These are phyloP conservation scores for Chitala chitala DNA, from an alignment of 2,113 vertebrate species.

Conservation along the genomic window DNA sequence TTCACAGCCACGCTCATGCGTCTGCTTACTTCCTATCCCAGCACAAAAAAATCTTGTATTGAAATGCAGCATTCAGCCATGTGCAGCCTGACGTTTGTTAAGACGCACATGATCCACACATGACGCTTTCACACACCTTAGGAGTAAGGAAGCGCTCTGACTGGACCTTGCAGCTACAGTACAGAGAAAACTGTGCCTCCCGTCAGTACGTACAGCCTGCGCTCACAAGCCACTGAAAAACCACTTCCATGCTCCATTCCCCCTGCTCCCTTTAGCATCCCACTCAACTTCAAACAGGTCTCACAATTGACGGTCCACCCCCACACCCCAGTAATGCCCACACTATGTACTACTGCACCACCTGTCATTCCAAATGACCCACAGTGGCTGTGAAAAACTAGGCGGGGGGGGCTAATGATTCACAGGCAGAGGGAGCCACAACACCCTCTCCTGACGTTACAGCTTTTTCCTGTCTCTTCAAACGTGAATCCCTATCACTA, in stretches of 20 bases:
- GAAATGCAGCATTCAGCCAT: too few species aligned
- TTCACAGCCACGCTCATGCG: too few species aligned
- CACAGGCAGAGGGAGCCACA: conserved; percentile 19
- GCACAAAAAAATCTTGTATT: too few species aligned
- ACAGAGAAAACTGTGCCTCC: too few species aligned
- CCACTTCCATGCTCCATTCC: background rate
- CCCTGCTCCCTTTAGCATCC: background rate
- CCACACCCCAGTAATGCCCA: conserved; percentile 25
- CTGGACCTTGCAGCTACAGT: too few species aligned
- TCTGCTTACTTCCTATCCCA: too few species aligned
- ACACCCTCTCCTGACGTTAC: background rate
- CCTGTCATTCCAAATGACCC: conserved; percentile 28
- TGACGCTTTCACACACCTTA: too few species aligned
- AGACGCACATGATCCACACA: too few species aligned
- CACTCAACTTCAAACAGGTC: background rate
- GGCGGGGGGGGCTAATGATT: conserved; percentile 32
- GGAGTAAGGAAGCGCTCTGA: too few species aligned
- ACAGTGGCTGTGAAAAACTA: conserved; percentile 35
- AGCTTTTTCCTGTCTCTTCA: background rate
- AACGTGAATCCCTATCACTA: too few species aligned
- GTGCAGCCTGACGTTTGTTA: too few species aligned
- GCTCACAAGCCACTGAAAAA: background rate
- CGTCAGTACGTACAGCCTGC: too few species aligned
- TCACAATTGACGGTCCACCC: conserved; percentile 17
- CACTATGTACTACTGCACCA: conserved; percentile 23